A percentile compares a stretch with the other conserved stretches of the same genome.
Conservation (phyloP, 2,888 invertebrate species). For the Neoaliturus tenellus region DNA sequence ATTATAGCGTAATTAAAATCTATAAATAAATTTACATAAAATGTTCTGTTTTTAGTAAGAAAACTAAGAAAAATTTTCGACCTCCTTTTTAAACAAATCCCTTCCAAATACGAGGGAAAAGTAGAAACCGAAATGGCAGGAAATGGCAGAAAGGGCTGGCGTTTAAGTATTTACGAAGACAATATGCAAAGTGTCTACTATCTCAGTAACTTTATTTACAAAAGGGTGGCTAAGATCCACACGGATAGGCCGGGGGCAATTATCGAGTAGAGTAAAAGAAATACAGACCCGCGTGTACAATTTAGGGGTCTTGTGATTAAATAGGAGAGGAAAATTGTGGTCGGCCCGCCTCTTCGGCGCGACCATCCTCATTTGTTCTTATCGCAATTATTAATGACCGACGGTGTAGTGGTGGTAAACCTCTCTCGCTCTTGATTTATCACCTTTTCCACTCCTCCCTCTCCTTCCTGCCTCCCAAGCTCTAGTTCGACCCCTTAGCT, state of each 20-base stretch:
- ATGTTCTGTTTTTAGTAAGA: no score
- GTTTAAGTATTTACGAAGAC: conserved; percentile 10
- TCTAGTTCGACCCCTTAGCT: background rate
- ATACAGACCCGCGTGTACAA: background rate
- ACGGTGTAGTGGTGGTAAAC: conserved; percentile 11
- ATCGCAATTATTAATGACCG: conserved; percentile 54
- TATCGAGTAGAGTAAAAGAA: conserved; percentile 8
- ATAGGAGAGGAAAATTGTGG: conserved; percentile 49
- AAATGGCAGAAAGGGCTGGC: background rate
- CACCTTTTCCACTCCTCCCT: background rate
- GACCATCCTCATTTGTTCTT: conserved; percentile 50
- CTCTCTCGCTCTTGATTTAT: conserved; percentile 5
- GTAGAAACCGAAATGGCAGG: background rate
- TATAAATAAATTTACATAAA: no score
- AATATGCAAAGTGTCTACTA: conserved; percentile 1
- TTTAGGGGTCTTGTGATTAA: conserved; percentile 51
- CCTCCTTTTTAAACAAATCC: no score
- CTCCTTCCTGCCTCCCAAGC: background rate
- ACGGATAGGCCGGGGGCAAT: background rate
- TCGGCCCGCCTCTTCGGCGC: conserved; percentile 26
- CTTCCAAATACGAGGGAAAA: no score
- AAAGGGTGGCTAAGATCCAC: background rate
- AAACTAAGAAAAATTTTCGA: no score
- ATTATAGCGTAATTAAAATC: no score
- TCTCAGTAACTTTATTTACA: conserved; percentile 5